These are phyloP conservation scores for Oreamnos americanus DNA, from an alignment of 2,113 vertebrate species.

Conservation along the genomic window DNA sequence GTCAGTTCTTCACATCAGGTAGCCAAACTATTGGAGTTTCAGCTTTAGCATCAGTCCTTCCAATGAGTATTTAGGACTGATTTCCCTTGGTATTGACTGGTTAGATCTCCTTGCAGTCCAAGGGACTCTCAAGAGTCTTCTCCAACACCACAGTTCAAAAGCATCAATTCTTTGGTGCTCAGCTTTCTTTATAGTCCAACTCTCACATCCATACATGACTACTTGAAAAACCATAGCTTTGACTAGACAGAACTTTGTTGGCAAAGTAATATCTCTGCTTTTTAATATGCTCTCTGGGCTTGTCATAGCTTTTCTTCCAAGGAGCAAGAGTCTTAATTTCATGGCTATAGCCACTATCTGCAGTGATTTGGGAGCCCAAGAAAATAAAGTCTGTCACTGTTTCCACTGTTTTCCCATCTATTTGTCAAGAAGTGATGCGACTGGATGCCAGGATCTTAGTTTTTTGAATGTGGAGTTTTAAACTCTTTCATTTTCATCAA, in stretches of 20 bases:
- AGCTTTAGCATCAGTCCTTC: background rate
- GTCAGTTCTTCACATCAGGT: background rate
- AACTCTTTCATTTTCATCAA: background rate
- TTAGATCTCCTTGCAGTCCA: background rate
- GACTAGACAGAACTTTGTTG: background rate
- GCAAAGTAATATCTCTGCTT: background rate
- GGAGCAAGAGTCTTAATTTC: background rate
- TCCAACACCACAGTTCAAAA: background rate
- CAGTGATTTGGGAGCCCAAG: background rate
- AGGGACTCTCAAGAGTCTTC: background rate
- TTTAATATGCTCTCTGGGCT: background rate
- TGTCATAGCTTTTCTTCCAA: background rate
- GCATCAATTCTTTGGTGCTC: background rate
- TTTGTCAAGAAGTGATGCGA: background rate
- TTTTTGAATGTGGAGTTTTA: background rate
- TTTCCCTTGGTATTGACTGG: background rate
- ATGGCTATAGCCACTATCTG: background rate
- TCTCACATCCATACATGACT: background rate
- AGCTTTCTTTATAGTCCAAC: background rate
- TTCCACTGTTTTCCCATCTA: background rate
- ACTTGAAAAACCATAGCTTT: background rate
- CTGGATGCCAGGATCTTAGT: background rate
- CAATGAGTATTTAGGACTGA: background rate
- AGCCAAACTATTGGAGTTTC: background rate
- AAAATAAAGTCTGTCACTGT: background rate